These are phyloP conservation scores for Philopotamus ludificatus DNA, from an alignment of 1,140 invertebrate genomes.

Conservation along the genomic window DNA sequence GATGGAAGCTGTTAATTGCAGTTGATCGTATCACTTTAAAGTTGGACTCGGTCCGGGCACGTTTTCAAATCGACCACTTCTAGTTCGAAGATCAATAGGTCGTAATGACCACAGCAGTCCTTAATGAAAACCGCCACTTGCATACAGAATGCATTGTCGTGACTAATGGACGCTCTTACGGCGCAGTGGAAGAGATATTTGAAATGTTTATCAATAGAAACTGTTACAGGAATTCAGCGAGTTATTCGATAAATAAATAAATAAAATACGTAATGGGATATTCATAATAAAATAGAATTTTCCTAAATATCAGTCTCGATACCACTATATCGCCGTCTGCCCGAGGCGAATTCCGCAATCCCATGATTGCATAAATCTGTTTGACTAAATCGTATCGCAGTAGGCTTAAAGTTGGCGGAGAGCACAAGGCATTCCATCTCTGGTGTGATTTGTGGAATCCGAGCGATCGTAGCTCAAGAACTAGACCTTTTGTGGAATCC, in stretches of 20 bases:
- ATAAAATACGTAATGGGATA: too few relatives aligned
- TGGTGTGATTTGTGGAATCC: conserved; percentile 5
- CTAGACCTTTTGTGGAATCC: conserved; percentile 13
- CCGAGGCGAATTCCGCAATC: background rate
- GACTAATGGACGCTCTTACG: background rate
- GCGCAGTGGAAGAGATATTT: too few relatives aligned
- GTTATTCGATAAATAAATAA: too few relatives aligned
- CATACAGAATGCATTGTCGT: conserved; percentile 7
- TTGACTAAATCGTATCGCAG: conserved; percentile 8
- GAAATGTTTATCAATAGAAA: too few relatives aligned
- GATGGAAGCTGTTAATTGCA: too few relatives aligned
- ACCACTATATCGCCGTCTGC: too few relatives aligned
- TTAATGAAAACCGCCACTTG: conserved; percentile 4
- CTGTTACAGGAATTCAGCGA: too few relatives aligned
- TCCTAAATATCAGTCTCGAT: too few relatives aligned
- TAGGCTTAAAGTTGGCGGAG: conserved; percentile 1
- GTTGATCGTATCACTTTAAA: too few relatives aligned
- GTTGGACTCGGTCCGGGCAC: too few relatives aligned
- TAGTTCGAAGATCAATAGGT: background rate
- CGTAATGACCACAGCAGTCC: background rate
- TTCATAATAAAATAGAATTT: too few relatives aligned
- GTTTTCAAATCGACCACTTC: background rate
- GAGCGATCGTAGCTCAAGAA: conserved; percentile 7
- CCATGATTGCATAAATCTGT: conserved; percentile 10
- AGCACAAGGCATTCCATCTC: conserved; percentile 1